Base-by-base conservation (phyloP, 2,113 vertebrate species). In the Amblyornis subalaris region DNA sequence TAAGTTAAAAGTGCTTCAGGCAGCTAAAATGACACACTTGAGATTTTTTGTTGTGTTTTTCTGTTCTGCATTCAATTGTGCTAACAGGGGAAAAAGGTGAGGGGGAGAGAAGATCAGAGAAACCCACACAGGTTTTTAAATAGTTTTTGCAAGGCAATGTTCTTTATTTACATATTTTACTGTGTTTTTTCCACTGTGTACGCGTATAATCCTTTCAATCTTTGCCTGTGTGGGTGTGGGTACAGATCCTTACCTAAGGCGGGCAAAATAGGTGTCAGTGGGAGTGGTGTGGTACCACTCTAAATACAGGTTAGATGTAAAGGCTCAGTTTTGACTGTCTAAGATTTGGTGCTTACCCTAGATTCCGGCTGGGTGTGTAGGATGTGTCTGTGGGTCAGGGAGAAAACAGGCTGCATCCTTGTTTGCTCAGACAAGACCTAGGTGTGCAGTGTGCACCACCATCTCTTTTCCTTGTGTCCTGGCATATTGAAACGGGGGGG, bases 1-100 rank as follows among this genome's bases (percentile, higher is more conserved):
- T 62, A 50, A 88, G 86, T 80, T 96, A 91, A 92, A 96, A 95
- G 77, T 67, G 82, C 38, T 93, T 88, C 67, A 93, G 85, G 90
- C 78, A 95, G 82, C 74, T 67, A 70, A 94, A 95, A 92, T 94
- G 75, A 60, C 73, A 80, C 5, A 14, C 94, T 76, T 54, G 70
- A 91, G 78, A 88, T 88, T 93, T 91, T 96, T 79, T n/a, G 22
- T 14, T 50, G 70, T 61, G 23, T 21, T 53, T 35, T 80, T 91
- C 89, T n/a, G 38, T 88, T 92, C 38, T 85, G 79, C 47, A 12
- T 87, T 95, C 82, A 90, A 1, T 91, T 82, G 44, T 89, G 51
- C 24, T 81, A 91, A 70, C 0, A 2, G 38, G 40, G 76, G 60
- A 6, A 74, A 94, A 89, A 94, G 80, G 88, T 86, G 73, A 78